Conservation (phyloP, 37 sponge, comb jelly and placozoan genomes). For the Ephydatia muelleri region DNA sequence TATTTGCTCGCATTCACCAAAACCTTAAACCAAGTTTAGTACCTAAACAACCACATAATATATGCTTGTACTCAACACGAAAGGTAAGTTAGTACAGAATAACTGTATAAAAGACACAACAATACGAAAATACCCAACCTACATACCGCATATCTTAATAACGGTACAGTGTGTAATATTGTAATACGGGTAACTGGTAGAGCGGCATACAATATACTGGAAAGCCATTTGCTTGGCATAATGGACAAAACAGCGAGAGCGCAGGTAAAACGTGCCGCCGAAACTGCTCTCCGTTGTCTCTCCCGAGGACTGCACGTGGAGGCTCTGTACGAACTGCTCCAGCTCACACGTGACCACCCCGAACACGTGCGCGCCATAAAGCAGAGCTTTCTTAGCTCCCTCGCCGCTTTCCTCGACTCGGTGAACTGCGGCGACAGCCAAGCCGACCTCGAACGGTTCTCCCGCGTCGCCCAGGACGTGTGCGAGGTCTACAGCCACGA, state of each 20-base stretch:
- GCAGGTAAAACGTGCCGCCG: neutral
- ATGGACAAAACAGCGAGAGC: neutral
- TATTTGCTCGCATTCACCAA: too few species aligned
- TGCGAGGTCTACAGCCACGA: neutral
- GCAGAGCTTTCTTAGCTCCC: neutral
- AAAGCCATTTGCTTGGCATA: too few species aligned
- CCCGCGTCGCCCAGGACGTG: neutral
- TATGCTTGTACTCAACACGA: too few species aligned
- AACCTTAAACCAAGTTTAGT: too few species aligned
- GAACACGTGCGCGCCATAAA: neutral
- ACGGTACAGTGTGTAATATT: too few species aligned
- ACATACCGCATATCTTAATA: too few species aligned
- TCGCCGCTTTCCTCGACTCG: neutral
- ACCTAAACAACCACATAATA: too few species aligned
- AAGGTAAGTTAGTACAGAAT: too few species aligned
- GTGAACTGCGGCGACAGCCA: neutral
- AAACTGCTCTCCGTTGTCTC: neutral
- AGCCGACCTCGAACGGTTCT: neutral
- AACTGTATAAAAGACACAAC: too few species aligned
- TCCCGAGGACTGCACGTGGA: neutral
- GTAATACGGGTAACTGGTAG: too few species aligned
- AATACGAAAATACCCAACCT: too few species aligned
- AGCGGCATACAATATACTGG: too few species aligned
- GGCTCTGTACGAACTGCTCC: conserved; percentile 4
- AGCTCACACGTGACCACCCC: neutral